Conservation (phyloP, 1,140 invertebrate genomes). For the Neelides sp. region DNA sequence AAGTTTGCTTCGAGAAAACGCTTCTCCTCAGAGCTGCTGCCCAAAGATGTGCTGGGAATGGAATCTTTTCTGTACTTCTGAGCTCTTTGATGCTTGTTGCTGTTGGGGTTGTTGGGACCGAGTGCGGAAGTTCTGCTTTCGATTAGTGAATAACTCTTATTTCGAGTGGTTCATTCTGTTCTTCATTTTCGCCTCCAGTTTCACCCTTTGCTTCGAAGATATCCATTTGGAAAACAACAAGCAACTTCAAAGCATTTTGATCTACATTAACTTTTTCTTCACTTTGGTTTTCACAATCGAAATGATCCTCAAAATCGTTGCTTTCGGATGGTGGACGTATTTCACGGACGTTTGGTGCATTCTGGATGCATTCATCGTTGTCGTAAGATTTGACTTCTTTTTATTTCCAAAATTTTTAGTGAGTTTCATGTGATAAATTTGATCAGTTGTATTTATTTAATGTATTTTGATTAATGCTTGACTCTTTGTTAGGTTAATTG, state of each 20-base stretch:
- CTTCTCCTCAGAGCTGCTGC: not conserved
- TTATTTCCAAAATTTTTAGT: not conserved
- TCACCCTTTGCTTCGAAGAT: slow-evolving; percentile 83
- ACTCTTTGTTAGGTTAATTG: slow-evolving; percentile 62
- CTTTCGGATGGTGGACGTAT: slow-evolving; percentile 85
- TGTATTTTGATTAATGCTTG: no score
- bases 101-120: not conserved
- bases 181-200: slow-evolving; percentile 79
- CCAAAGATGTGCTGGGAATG: not conserved
- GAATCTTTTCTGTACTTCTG: no score
- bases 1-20: not conserved
- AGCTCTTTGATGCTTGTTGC: not conserved
- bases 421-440: no score
- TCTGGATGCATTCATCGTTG: slow-evolving; percentile 89
- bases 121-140: not conserved
- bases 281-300: slow-evolving; percentile 81
- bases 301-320: slow-evolving; percentile 89
- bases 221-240: slow-evolving; percentile 76
- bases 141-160: slow-evolving; percentile 45
- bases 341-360: slow-evolving; percentile 93
- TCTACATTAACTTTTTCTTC: slow-evolving; percentile 77
- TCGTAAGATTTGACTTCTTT: slow-evolving; percentile 56
- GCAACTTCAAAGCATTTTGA: slow-evolving; percentile 61
- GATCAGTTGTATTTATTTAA: no score
- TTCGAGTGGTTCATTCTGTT: slow-evolving; percentile 90